phyloP scores from a whole-genome alignment of 1,140 invertebrate species.

The Aleiodes sp. region DNA sequence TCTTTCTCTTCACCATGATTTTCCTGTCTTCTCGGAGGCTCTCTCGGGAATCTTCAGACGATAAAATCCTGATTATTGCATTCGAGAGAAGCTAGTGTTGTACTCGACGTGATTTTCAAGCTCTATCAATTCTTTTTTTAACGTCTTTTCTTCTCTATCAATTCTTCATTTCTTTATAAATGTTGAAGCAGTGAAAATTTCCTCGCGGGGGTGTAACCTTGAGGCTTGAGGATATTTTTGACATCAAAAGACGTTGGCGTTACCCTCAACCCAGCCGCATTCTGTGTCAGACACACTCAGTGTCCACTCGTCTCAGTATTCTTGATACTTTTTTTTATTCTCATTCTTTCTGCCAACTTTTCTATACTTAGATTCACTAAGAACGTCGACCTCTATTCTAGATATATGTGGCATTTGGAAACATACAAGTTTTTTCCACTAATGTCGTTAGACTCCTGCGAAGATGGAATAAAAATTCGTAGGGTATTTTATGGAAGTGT shows the following conservation, averaged over 20 bases:
- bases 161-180: not conserved
- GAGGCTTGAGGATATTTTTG: not conserved
- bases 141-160: too few relatives aligned
- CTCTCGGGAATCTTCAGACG: not conserved
- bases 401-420: too few relatives aligned
- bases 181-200: not conserved
- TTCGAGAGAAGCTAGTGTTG: not conserved
- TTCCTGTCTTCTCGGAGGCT: not conserved
- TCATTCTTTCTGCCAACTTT: not conserved
- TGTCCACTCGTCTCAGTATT: not conserved
- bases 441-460: too few relatives aligned
- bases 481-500: too few relatives aligned
- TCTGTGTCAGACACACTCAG: conserved; percentile 8
- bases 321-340: not conserved
- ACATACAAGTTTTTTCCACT: too few relatives aligned
- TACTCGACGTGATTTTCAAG: not conserved
- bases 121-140: not conserved
- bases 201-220: conserved; percentile 15
- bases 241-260: conserved; percentile 1
- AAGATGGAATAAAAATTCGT: too few relatives aligned
- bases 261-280: not conserved
- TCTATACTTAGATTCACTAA: not conserved
- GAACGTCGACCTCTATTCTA: not conserved
- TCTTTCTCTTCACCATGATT: not conserved
- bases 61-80: conserved; percentile 13